phyloP scores from a whole-genome alignment of 2,797 vertebrate species.

The Parotocinclus haroldoi region DNA sequence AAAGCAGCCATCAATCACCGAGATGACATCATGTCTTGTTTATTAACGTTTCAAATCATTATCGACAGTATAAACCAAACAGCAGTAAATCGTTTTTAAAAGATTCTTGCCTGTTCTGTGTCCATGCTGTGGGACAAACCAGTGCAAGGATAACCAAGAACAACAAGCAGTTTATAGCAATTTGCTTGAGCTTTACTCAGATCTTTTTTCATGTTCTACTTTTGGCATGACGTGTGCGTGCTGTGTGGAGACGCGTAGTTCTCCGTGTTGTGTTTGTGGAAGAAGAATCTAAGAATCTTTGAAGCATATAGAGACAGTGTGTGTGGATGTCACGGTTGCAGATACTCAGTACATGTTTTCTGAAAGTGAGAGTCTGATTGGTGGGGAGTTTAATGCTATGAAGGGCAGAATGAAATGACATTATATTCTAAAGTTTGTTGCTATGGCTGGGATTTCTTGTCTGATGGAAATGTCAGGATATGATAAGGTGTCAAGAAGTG shows the following conservation, averaged over 20 bases:
- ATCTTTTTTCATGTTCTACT: conserved; percentile 15
- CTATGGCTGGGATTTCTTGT: no score
- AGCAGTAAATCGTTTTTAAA: conserved; percentile 2
- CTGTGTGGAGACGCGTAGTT: conserved; percentile 16
- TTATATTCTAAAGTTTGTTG: no score
- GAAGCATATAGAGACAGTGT: no score
- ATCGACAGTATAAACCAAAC: conserved; percentile 11
- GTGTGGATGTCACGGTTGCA: no score
- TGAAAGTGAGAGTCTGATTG: no score
- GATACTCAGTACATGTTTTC: no score
- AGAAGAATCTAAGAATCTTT: conserved; percentile 1
- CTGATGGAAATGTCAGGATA: no score
- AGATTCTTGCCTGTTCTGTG: not conserved
- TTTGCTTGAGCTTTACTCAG: not conserved
- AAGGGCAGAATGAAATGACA: no score
- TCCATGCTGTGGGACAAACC: conserved; percentile 36
- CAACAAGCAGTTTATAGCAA: not conserved
- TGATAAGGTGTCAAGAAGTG: no score
- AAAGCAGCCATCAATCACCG: not conserved
- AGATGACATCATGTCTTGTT: conserved; percentile 19
- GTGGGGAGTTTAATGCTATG: not conserved
- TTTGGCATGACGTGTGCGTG: conserved; percentile 42
- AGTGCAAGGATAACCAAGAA: not conserved
- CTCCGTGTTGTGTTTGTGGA: conserved; percentile 18
- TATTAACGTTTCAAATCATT: conserved; percentile 26